phyloP scores from a whole-genome alignment of 1,140 invertebrate species.

The Mylabris phalerata region DNA sequence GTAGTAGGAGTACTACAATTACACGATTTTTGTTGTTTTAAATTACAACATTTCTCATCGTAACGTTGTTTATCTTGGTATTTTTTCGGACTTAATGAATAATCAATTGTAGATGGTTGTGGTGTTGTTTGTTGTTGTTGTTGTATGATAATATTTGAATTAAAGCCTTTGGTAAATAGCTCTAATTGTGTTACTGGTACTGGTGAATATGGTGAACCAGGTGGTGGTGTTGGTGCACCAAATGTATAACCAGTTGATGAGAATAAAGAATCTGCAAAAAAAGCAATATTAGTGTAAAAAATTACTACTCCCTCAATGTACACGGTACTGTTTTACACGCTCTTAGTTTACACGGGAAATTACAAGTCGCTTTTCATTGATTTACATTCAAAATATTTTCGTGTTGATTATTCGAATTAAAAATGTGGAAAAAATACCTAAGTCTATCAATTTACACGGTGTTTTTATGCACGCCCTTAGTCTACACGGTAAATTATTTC shows the following conservation, averaged over 20 bases:
- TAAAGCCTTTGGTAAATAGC: conserved; percentile 47
- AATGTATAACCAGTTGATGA: conserved; percentile 54
- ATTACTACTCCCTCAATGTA: neutral
- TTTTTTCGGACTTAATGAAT: conserved; percentile 33
- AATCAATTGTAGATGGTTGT: conserved; percentile 1
- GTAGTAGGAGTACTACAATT: conserved; percentile 11
- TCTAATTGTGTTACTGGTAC: conserved; percentile 55
- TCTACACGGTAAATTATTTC: too few relatives aligned
- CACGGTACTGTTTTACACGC: too few relatives aligned
- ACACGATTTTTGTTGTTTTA: conserved; percentile 31
- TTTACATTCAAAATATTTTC: too few relatives aligned
- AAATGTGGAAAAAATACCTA: too few relatives aligned
- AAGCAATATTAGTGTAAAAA: conserved; percentile 19
- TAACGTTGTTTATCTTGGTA: conserved; percentile 27
- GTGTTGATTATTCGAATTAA: too few relatives aligned
- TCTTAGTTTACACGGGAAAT: too few relatives aligned
- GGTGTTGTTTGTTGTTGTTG: conserved; percentile 21
- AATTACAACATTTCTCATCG: conserved; percentile 38
- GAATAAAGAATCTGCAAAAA: conserved; percentile 62
- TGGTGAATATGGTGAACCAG: conserved; percentile 62
- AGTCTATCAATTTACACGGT: too few relatives aligned
- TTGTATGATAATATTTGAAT: conserved; percentile 38
- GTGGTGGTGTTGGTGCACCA: conserved; percentile 59
- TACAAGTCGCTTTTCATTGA: too few relatives aligned
- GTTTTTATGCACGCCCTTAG: too few relatives aligned